Evolutionary conservation across 2,888 invertebrate genomes (phyloP), one percentile per base, ranked within the genome.

Genomic region (Pteria penguin): DNA sequence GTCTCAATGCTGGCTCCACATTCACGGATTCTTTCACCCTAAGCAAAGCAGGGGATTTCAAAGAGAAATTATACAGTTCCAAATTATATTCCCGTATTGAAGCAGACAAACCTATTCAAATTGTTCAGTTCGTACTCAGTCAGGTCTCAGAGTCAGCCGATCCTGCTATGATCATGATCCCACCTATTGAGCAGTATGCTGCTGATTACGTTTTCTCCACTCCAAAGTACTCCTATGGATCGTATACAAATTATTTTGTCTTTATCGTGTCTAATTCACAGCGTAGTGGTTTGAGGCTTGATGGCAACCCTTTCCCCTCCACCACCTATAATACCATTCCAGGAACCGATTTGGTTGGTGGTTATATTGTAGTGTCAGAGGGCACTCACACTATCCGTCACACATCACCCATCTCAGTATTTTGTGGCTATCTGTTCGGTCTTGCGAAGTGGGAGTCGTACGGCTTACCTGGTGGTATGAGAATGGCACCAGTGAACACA

Each of bases 91-190:
- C 78, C 33, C 55, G 73, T 54, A 72, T 85, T 1, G n/a, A 67
- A 26, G 62, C 85, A 14, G 70, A 72, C 24, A 77, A 80, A 52
- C 68, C 82, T 18, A 81, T 87, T 27, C 75, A 84, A 60, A 78
- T 87, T 22, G 81, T 82, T n/a, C 79, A 85, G 61, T 76, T 85
- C 33, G 82, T 81, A 4, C 75, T 83, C 61, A 85, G 86, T 54
- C 84, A 85, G 72, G 81, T 81, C 33, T 62, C 70, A 2, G 84
- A 84, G 62, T 75, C 80, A 1, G 70, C 82, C 2, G 88, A 89
- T 72, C 88, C 88, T 1, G 82, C 86, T 45, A 80, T 88, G 84
- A 80, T 82, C 24, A 75, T 84, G 1, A 80, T 88, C 8, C 85
- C 86, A 4, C 86, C 88, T 1, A 67, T 82, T 24, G 76, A 82